A percentile compares a stretch with the other conserved stretches of the same genome.
Conservation (phyloP, 2,888 invertebrate genomes). For the Melanchra persicariae region DNA sequence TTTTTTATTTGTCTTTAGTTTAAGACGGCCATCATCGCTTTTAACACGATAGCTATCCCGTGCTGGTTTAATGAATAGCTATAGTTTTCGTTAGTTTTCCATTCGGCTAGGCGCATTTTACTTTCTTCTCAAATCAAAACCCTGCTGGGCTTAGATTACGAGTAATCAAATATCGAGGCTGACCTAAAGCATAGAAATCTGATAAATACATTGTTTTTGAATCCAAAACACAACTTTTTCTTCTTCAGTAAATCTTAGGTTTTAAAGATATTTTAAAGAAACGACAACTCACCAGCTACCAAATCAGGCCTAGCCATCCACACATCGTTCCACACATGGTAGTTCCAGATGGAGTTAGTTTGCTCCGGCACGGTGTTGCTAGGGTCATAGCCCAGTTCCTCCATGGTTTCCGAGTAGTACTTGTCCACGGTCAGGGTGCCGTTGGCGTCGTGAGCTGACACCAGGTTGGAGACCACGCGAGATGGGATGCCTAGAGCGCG, state of each 20-base stretch:
- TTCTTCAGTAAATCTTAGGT: no score
- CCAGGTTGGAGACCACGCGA: conserved; percentile 95
- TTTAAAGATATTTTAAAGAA: no score
- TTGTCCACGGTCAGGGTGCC: conserved; percentile 94
- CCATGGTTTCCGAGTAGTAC: conserved; percentile 93
- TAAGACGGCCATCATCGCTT: not conserved
- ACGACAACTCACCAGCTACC: conserved; percentile 88
- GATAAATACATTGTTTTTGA: no score
- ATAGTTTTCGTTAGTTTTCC: no score
- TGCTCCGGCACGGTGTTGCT: conserved; percentile 91
- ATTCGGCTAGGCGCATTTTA: no score
- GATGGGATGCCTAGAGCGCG: conserved; percentile 95
- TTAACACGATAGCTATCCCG: no score
- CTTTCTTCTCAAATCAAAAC: no score
- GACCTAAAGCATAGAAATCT: no score
- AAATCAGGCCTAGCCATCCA: conserved; percentile 96
- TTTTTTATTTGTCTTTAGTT: not conserved
- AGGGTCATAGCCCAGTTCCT: conserved; percentile 92
- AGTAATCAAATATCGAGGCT: no score
- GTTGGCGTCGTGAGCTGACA: conserved; percentile 96
- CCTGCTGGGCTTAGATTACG: no score
- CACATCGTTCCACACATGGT: conserved; percentile 97
- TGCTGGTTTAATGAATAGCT: no score
- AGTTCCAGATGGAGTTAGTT: conserved; percentile 96
- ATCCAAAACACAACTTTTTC: no score